A percentile compares a stretch with the other conserved stretches of the same genome.
Conservation (phyloP, 2,113 vertebrate genomes). For the Phainopepla nitens region DNA sequence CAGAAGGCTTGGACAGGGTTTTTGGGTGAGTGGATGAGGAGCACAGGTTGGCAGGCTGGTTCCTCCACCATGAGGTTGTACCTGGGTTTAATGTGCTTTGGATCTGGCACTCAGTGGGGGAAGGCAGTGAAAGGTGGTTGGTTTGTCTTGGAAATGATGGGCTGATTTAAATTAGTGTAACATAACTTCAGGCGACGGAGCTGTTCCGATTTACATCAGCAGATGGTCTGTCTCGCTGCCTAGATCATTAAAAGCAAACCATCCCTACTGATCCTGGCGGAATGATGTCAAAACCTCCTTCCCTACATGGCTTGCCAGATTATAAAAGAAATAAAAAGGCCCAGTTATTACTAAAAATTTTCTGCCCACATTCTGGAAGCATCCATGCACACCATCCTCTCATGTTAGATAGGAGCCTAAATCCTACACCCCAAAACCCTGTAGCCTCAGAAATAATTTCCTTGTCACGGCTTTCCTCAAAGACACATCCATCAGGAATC, state of each 20-base stretch:
- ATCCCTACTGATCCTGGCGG: constrained; percentile 26
- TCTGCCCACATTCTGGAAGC: background rate
- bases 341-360: background rate
- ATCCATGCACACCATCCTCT: background rate
- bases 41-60: background rate
- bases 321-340: constrained; percentile 15
- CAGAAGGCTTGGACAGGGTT: background rate
- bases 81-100: background rate
- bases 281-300: constrained; percentile 42
- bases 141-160: background rate
- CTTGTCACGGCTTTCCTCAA: background rate
- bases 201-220: constrained; percentile 52
- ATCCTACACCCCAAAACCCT: background rate
- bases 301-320: background rate
- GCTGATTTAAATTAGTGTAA: constrained; percentile 41
- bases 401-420: background rate
- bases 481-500: background rate
- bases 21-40: background rate
- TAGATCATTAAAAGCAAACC: constrained; percentile 49
- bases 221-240: constrained; percentile 57
- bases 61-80: background rate
- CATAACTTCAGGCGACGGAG: constrained; percentile 26
- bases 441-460: background rate
- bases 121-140: background rate
- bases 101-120: background rate